Percentiles rank a stretch among this genome's conserved stretches.
Evolutionary conservation across 2,113 vertebrate species (phyloP).

Genomic region (Corydoras sp.): DNA sequence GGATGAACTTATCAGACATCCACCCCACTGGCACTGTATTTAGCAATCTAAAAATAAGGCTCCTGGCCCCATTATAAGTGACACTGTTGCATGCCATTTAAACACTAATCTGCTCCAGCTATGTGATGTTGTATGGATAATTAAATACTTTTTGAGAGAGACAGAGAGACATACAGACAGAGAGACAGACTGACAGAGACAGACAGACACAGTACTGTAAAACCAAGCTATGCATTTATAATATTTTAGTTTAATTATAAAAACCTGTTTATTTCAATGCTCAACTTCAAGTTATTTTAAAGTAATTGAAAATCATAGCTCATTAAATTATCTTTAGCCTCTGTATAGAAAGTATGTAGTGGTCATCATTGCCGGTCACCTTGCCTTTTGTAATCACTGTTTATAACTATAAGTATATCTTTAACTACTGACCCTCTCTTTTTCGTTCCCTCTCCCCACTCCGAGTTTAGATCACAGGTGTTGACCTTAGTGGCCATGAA

Average conservation of each 20-base stretch:
- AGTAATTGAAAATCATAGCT: background rate
- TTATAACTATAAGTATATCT: conserved; percentile 20
- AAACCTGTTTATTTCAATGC: background rate
- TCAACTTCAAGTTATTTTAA: background rate
- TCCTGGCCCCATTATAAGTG: conserved; percentile 1
- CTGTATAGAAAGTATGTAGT: conserved; percentile 38
- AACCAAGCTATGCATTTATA: too few relatives aligned
- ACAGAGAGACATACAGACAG: too few relatives aligned
- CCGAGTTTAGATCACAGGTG: conserved; percentile 52
- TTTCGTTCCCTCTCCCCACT: conserved; percentile 7
- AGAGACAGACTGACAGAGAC: too few relatives aligned
- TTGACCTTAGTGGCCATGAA: conserved; percentile 41
- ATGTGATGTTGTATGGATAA: background rate
- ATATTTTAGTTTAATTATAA: background rate
- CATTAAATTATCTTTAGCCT: conserved; percentile 27
- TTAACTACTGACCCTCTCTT: conserved; percentile 11
- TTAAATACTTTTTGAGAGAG: background rate
- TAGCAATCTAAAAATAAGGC: conserved; percentile 6
- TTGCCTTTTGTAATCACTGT: conserved; percentile 8
- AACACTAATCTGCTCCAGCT: conserved; percentile 12
- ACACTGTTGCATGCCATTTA: background rate
- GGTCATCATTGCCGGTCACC: conserved; percentile 27
- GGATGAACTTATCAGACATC: conserved; percentile 6
- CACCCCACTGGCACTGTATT: background rate
- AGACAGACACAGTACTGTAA: background rate